Evolutionary conservation across 1,140 invertebrate genomes (phyloP).

Genomic region (Phortica variegata): DNA sequence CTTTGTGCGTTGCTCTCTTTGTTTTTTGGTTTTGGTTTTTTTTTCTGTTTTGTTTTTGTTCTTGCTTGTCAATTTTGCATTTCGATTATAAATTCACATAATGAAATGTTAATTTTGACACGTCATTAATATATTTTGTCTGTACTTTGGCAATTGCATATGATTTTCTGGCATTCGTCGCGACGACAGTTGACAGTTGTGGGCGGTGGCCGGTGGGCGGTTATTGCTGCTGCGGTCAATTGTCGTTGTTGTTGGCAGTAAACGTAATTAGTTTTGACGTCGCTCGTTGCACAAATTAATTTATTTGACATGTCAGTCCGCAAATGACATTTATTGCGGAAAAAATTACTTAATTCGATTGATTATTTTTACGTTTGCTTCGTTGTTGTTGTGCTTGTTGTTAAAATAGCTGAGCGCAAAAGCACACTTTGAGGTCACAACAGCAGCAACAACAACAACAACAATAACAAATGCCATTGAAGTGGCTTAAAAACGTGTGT

Average conservation of each 20-base stretch:
- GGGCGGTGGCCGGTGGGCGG: too few relatives aligned
- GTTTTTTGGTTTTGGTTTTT: constrained; percentile 1
- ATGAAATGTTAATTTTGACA: constrained; percentile 57
- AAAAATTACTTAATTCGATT: constrained; percentile 1
- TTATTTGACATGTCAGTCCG: constrained; percentile 53
- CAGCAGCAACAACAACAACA: too few relatives aligned
- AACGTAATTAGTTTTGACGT: constrained; percentile 56
- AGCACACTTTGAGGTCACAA: too few relatives aligned
- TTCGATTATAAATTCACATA: constrained; percentile 37
- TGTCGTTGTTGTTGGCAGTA: constrained; percentile 32
- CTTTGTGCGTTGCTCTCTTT: too few relatives aligned
- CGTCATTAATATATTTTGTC: constrained; percentile 57
- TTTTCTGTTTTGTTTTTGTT: background rate
- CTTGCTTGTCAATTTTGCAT: constrained; percentile 1
- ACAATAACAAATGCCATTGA: too few relatives aligned
- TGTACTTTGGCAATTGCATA: constrained; percentile 23
- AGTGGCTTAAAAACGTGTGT: too few relatives aligned
- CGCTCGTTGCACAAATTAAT: constrained; percentile 56
- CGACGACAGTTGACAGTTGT: too few relatives aligned
- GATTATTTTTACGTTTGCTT: too few relatives aligned
- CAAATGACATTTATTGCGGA: constrained; percentile 35
- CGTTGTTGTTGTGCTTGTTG: too few relatives aligned
- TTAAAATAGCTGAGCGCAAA: too few relatives aligned
- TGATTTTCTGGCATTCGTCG: too few relatives aligned
- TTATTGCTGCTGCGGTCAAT: constrained; percentile 12